Evolutionary conservation across 2,797 vertebrate genomes (phyloP), one percentile per base, ranked within the genome.

Genomic region (Melanotaenia maccullochi): DNA sequence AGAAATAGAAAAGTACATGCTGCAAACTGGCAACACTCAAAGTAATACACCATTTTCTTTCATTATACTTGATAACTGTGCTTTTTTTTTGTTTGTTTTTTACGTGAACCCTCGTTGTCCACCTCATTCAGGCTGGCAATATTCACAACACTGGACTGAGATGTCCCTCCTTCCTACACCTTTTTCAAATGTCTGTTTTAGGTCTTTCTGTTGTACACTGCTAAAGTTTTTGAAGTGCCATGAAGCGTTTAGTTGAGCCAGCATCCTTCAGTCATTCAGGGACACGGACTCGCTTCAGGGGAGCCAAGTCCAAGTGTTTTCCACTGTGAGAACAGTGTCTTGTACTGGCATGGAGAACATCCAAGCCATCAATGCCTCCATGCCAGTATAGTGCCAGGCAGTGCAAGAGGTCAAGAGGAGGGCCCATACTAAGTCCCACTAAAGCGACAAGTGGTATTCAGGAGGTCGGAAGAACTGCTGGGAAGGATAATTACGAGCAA

Each of bases 401-500:
- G 93, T 91, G 89, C 73, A 65, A 3, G 2, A 52, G 86, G 65
- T 84, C 80, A 78, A 84, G 70, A 90, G 93, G 93, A 94, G 93
- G 93, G 72, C 91, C 88, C 72, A 44, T 62, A 9, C 16, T 52
- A 91, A 94, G 93, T 83, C 94, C 94, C 93, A 91, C 94, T 93
- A 90, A 72, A 76, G 92, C 94, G 92, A 96, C 75, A 95, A 95
- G 94, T 95, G 95, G 94, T 94, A 93, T 94, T 86, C 25, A 78
- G 61, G 57, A 73, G 40, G 76, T 12, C 57, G 18, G 60, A 52
- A 55, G 9, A 36, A 64, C 52, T 12, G 32, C 61, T 5, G 71
- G 68, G 54, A 65, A 51, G 28, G 30, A 78, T 28, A 24, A 25
- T 62, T 16, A 42, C 8, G 7, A 38, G 14, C 61, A 55, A 60